Percentiles rank a stretch among this genome's conserved stretches.
These are phyloP conservation scores for Corythoichthys intestinalis DNA, from an alignment of 2,113 vertebrate genomes.

Conservation along the genomic window DNA sequence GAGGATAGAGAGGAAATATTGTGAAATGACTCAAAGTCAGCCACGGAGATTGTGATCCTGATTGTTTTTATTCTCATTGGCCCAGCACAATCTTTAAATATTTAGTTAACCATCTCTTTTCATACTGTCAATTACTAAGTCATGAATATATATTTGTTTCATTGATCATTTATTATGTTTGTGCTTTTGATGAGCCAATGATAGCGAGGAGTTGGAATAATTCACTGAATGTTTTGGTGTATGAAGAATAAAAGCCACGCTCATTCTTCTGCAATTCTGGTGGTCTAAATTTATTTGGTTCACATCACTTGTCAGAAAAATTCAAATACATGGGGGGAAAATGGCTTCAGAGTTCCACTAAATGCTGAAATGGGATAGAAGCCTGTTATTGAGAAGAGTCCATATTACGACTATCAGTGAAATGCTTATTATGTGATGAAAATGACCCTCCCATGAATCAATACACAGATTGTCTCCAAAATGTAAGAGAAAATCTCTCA, in stretches of 20 bases:
- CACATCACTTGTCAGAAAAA: constrained; percentile 25
- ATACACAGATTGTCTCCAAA: constrained; percentile 9
- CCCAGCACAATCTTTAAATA: constrained; percentile 28
- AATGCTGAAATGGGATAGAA: constrained; percentile 35
- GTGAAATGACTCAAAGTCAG: constrained; percentile 43
- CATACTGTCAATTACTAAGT: constrained; percentile 52
- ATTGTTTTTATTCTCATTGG: constrained; percentile 41
- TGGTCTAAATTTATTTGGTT: background rate
- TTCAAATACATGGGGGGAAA: constrained; percentile 16
- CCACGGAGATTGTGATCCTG: constrained; percentile 36
- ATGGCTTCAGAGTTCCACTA: constrained; percentile 23
- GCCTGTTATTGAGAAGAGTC: constrained; percentile 28
- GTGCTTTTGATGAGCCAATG: constrained; percentile 28
- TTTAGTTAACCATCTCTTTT: constrained; percentile 53
- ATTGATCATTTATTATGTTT: constrained; percentile 53
- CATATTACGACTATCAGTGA: constrained; percentile 28
- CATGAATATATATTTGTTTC: constrained; percentile 48
- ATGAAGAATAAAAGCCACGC: constrained; percentile 1
- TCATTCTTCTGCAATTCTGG: background rate
- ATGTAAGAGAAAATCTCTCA: constrained; percentile 9
- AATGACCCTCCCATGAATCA: constrained; percentile 16
- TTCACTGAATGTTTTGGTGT: constrained; percentile 18
- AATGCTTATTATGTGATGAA: constrained; percentile 34
- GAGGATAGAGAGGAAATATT: constrained; percentile 48
- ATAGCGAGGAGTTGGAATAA: constrained; percentile 10